Base-by-base conservation (phyloP, 1,140 invertebrate genomes). In the Diorhabda sublineata region DNA sequence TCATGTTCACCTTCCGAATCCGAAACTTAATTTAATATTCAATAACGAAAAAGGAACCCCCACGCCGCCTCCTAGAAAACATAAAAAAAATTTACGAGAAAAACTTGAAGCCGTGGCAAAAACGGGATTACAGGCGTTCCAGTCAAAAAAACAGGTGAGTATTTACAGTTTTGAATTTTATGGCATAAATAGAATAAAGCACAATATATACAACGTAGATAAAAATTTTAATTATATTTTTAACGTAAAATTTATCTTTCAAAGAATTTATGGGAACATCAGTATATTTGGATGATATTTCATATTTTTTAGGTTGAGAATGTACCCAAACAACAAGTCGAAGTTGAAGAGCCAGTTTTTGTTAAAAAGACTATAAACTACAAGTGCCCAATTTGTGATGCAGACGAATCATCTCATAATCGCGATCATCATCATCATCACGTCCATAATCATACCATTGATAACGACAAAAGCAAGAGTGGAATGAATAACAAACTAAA, bases 11-110 rank as follows among this genome's bases (percentile, higher is more conserved):
- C 80, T 83, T 68, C 80, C 80, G 61, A 81, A 81, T 68, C 66
- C 79, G 2, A 79, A 79, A 72, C 76, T 80, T 42, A 72, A 69
- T 45, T 74, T 81, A 47, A 82, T 82, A 64, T 82, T 83, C 75
- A 81, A 81, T 67, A 80, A 80, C 64, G 75, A 80, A 47, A 76
- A 69, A 9, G 74, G 71, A 6, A 79, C 77, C 2, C 79, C 80
- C 2, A 77, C 73, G 4, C 80, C 80, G 5, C 80, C 80, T 2
- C 80, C 80, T 3, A 61, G 80, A 9, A 74, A 75, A 64, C 75
- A 69, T 11, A 71, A 71, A 56, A 68, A 60, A 41, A 73, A 69
- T 59, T 64, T 79, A n/a, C 67, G 73, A 5, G 75, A 78, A 64
- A 79, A 76, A 71, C 75, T 80, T 47, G 76, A 79, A 72, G 69